Evolutionary conservation across 2,888 invertebrate genomes (phyloP), one percentile per base, ranked within the genome.

Genomic region (Heliconius hortense): DNA sequence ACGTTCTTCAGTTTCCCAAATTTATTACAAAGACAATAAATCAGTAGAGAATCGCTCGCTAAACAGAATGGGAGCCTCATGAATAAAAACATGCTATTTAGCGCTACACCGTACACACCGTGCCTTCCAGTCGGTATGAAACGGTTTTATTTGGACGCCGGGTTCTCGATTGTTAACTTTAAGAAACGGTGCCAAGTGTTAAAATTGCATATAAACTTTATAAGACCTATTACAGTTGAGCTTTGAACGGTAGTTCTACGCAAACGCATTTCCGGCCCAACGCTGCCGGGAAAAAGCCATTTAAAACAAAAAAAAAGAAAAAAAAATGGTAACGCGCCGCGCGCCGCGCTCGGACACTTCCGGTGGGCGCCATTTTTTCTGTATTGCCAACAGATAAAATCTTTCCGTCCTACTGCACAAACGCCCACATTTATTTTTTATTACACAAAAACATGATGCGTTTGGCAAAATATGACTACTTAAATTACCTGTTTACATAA

Each of bases 351-450:
- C 92, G 94, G 94, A 93, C 94, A 93, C 94, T 94, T 94, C 94
- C 94, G 94, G 94, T 94, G 93, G 93, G 91, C 94, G 93, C 94
- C 92, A 93, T 94, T 94, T 93, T 94, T 94, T 93, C 93, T 94
- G 92, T 94, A 94, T 93, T 93, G 93, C 92, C 91, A 93, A 91
- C 93, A 92, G 94, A 94, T 94, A 94, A 93, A 94, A 94, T 94
- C 94, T 94, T 94, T 94, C 93, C 93, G 90, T 90, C 91, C 92
- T 93, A 92, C 92, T 93, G 93, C 93, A 84, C 92, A 86, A 87
- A 90, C 91, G 88, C 88, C 88, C 88, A 90, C 86, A 89, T 88
- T 90, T 90, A 87, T 90, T 89, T 88, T 87, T 88, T 86, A 82
- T 86, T 89, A 88, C 88, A 90, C 89, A 88, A 86, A 86, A 87